A percentile compares a stretch with the other conserved stretches of the same genome.
Conservation (phyloP, 2,888 invertebrate species). For the Parnassius mnemosyne region DNA sequence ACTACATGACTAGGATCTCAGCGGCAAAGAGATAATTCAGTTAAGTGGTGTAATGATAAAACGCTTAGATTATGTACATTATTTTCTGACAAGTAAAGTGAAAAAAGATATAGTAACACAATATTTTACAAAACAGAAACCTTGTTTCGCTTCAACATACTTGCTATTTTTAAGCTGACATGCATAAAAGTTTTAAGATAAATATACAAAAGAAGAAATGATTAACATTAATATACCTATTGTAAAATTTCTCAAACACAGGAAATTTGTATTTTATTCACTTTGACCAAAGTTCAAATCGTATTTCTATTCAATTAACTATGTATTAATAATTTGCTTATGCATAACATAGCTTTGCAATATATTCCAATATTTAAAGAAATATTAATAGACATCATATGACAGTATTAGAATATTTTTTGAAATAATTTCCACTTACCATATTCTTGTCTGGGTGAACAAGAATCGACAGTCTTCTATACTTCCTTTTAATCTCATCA, state of each 20-base stretch:
- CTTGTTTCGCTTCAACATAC: neutral
- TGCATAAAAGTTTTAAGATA: slow-evolving; percentile 6
- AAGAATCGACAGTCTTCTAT: slow-evolving; percentile 96
- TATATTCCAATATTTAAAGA: too few species aligned
- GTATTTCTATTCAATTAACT: too few species aligned
- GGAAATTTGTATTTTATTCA: neutral
- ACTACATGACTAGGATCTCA: slow-evolving; percentile 44
- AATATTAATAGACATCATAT: too few species aligned
- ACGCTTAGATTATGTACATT: neutral
- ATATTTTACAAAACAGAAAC: neutral
- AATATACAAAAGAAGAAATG: neutral
- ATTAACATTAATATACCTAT: neutral
- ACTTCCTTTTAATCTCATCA: slow-evolving; percentile 98
- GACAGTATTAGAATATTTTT: neutral
- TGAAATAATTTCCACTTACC: slow-evolving; percentile 46
- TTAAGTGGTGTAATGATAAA: slow-evolving; percentile 8
- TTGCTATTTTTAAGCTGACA: slow-evolving; percentile 17
- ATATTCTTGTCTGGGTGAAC: slow-evolving; percentile 99
- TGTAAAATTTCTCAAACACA: neutral
- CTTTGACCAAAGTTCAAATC: neutral
- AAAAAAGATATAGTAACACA: neutral
- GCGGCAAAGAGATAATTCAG: slow-evolving; percentile 10
- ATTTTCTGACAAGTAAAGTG: slow-evolving; percentile 6
- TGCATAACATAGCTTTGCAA: too few species aligned
- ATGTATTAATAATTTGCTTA: too few species aligned